Conservation (phyloP, 2,113 vertebrate genomes). For the Nothobranchius furzeri region DNA sequence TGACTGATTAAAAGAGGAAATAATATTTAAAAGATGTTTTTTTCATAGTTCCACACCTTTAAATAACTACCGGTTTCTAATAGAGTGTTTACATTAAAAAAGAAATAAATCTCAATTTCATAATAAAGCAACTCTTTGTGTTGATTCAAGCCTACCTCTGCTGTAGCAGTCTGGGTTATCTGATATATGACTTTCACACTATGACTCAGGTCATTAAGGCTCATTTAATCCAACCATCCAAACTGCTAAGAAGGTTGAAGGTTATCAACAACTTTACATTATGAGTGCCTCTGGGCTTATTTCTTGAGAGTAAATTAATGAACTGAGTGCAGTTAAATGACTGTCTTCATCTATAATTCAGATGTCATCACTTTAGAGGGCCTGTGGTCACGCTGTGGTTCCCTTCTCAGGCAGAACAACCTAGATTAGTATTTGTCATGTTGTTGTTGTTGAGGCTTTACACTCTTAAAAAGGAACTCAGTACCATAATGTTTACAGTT, state of each 20-base stretch:
- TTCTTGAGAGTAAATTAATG: slow-evolving; percentile 49
- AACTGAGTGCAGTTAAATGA: slow-evolving; percentile 55
- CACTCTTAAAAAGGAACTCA: background rate
- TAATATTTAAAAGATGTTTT: too few species aligned
- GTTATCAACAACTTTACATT: slow-evolving; percentile 12
- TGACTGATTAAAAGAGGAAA: too few species aligned
- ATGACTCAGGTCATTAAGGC: slow-evolving; percentile 9
- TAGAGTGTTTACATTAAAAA: too few species aligned
- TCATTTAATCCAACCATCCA: background rate
- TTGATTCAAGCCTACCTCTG: too few species aligned
- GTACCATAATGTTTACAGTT: slow-evolving; percentile 25
- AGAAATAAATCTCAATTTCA: background rate
- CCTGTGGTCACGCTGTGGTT: slow-evolving; percentile 46
- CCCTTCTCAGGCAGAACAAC: slow-evolving; percentile 45
- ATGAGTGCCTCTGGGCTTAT: slow-evolving; percentile 3
- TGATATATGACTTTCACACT: slow-evolving; percentile 15
- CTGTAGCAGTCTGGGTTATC: background rate
- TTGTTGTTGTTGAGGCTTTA: background rate
- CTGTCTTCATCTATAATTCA: slow-evolving; percentile 66
- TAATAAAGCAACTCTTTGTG: too few species aligned
- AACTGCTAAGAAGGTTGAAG: slow-evolving; percentile 21
- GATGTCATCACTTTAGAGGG: slow-evolving; percentile 48
- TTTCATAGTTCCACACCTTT: too few species aligned
- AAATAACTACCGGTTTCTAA: too few species aligned
- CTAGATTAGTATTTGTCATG: slow-evolving; percentile 1